phyloP scores from a whole-genome alignment of 2,888 invertebrate genomes.

The Amphipyra tragopoginis region DNA sequence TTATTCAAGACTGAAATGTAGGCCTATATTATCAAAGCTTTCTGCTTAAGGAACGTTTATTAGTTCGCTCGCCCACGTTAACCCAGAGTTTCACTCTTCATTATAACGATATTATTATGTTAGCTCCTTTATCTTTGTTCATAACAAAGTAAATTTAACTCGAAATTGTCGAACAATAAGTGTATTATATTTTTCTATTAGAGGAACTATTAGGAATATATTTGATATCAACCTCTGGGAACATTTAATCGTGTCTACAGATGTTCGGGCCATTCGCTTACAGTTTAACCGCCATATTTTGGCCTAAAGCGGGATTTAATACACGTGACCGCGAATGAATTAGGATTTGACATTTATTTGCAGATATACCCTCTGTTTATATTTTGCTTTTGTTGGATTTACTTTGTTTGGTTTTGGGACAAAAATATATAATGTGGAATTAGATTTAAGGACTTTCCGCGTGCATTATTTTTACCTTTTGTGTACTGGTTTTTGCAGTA shows the following conservation, averaged over 20 bases:
- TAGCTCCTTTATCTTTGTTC: constrained; percentile 15
- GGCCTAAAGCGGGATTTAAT: constrained; percentile 28
- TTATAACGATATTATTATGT: constrained; percentile 1
- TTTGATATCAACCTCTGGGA: constrained; percentile 20
- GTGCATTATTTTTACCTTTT: constrained; percentile 21
- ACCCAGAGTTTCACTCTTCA: constrained; percentile 4
- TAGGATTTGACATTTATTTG: constrained; percentile 54
- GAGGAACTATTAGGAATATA: background rate
- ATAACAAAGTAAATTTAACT: background rate
- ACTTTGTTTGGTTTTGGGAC: constrained; percentile 20
- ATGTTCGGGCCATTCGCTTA: constrained; percentile 15
- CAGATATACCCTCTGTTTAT: constrained; percentile 23
- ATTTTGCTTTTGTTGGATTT: constrained; percentile 22
- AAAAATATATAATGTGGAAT: constrained; percentile 22
- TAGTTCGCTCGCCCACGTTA: background rate
- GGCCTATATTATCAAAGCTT: background rate
- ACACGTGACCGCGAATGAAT: constrained; percentile 54
- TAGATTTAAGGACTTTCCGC: constrained; percentile 6
- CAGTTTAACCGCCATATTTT: constrained; percentile 30
- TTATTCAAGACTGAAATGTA: background rate
- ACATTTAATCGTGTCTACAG: constrained; percentile 25
- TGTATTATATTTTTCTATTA: too few relatives aligned
- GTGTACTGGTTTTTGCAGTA: background rate
- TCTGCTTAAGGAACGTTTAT: constrained; percentile 1
- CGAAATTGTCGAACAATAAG: constrained; percentile 9